phyloP scores from a whole-genome alignment of 2,888 invertebrate species.

The Allophyes oxyacanthae region DNA sequence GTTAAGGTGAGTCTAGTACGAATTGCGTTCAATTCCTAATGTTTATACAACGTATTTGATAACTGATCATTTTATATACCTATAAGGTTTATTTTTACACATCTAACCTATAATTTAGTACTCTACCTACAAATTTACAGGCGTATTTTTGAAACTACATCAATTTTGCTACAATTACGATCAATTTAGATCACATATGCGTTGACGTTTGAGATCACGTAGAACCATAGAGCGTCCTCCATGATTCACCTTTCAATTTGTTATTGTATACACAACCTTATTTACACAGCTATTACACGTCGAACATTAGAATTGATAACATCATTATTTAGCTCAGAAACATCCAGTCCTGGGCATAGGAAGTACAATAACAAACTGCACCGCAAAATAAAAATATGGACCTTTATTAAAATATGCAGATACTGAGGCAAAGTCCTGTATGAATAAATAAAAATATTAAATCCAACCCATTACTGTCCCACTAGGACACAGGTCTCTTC shows the following conservation, averaged over 20 bases:
- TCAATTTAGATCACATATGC: slow-evolving; percentile 7
- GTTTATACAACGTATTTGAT: slow-evolving; percentile 34
- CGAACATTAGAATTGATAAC: not conserved
- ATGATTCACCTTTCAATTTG: slow-evolving; percentile 2
- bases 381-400: too few relatives aligned
- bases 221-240: not conserved
- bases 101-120: slow-evolving; percentile 2
- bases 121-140: not conserved
- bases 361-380: too few relatives aligned
- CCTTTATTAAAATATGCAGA: too few relatives aligned
- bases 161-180: slow-evolving; percentile 22
- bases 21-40: slow-evolving; percentile 34
- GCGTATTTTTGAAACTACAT: slow-evolving; percentile 25
- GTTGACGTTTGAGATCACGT: not conserved
- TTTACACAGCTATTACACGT: not conserved
- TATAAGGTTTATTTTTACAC: slow-evolving; percentile 24
- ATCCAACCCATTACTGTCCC: too few relatives aligned
- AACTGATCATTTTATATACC: slow-evolving; percentile 20
- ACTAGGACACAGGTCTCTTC: too few relatives aligned
- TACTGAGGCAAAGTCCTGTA: too few relatives aligned
- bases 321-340: not conserved
- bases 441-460: too few relatives aligned
- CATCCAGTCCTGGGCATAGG: too few relatives aligned
- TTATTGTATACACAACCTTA: slow-evolving; percentile 4
- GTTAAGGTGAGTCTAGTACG: slow-evolving; percentile 65